Evolutionary conservation across 1,140 invertebrate species (phyloP).

Genomic region (Wiebesia pumilae): DNA sequence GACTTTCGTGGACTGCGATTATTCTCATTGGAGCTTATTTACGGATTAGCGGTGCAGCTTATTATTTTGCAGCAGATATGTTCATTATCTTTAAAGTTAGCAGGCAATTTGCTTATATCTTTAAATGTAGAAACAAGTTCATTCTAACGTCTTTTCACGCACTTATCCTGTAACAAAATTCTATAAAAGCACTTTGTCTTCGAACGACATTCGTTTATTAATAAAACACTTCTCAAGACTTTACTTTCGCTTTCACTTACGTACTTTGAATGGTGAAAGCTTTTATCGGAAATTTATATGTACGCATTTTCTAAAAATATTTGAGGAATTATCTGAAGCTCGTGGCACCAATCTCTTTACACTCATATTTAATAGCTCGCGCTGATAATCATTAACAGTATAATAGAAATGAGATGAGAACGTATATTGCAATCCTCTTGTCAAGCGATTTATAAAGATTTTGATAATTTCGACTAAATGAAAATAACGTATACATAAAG

Average conservation of each 20-base stretch:
- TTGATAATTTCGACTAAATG: neutral
- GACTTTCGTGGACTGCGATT: constrained; percentile 4
- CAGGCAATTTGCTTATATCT: neutral
- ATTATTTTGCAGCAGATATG: constrained; percentile 9
- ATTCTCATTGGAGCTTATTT: constrained; percentile 19
- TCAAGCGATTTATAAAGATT: neutral
- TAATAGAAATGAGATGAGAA: too few relatives aligned
- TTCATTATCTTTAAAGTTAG: constrained; percentile 25
- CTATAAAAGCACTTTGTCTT: neutral
- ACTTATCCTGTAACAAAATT: neutral
- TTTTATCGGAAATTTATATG: neutral
- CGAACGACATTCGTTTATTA: neutral
- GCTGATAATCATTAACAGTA: too few relatives aligned
- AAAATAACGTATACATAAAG: neutral
- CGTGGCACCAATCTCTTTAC: too few relatives aligned
- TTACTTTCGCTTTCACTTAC: neutral
- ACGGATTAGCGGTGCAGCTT: neutral
- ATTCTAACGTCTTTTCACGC: neutral
- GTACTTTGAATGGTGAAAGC: neutral
- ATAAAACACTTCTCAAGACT: neutral
- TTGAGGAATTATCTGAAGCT: neutral
- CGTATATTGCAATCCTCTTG: too few relatives aligned
- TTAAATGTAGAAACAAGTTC: neutral
- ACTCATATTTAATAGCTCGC: too few relatives aligned
- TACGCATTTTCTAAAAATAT: neutral